Conservation (phyloP, 2,113 vertebrate genomes). For the Podarcis raffonei region DNA sequence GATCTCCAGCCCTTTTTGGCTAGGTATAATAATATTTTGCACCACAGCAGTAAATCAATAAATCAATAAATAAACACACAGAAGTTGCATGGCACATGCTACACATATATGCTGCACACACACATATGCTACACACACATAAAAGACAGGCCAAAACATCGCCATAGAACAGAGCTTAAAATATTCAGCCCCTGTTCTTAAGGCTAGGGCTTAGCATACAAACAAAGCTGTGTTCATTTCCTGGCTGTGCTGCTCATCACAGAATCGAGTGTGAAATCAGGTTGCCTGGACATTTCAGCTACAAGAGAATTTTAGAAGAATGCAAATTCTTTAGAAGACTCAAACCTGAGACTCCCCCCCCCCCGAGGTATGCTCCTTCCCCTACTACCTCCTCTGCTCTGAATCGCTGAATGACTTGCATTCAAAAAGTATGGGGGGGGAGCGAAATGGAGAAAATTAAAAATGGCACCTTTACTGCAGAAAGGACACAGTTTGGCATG, state of each 20-base stretch:
- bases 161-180: not conserved
- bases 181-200: not conserved
- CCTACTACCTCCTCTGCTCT: no score
- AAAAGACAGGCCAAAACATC: not conserved
- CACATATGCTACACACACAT: no score
- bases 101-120: no score
- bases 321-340: not conserved
- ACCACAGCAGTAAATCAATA: not conserved
- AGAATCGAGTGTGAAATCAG: not conserved
- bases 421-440: no score
- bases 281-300: not conserved
- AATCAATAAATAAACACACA: not conserved
- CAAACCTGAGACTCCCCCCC: no score
- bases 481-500: not conserved
- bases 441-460: not conserved
- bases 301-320: not conserved
- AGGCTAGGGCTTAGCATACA: no score
- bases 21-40: not conserved
- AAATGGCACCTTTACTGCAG: not conserved
- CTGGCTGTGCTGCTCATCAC: not conserved
- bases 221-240: not conserved
- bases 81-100: no score
- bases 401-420: no score
- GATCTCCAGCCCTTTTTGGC: not conserved
- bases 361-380: no score